These are phyloP conservation scores for Mesodorylaimus sp. DNA, from an alignment of 2,888 invertebrate species.

Conservation along the genomic window DNA sequence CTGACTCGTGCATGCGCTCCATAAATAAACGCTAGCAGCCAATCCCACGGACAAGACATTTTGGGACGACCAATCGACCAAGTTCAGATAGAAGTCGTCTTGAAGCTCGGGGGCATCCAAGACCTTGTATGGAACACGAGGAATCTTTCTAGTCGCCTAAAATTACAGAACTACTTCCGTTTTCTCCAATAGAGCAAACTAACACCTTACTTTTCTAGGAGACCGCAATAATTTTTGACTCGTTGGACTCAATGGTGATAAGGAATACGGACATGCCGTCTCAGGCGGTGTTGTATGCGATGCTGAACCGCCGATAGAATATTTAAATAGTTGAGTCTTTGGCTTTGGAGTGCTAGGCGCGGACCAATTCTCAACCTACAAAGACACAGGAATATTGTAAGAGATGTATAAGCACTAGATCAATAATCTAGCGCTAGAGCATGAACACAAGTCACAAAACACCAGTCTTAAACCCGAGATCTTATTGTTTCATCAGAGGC, in stretches of 20 bases:
- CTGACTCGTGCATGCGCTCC: conserved; percentile 98
- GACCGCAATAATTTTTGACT: conserved; percentile 81
- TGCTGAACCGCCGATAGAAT: conserved; percentile 2
- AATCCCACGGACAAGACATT: conserved; percentile 94
- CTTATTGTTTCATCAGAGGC: too few species aligned
- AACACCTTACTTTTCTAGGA: conserved; percentile 54
- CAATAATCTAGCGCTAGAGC: too few species aligned
- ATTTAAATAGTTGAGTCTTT: too few species aligned
- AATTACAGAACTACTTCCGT: too few species aligned
- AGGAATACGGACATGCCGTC: conserved; percentile 59
- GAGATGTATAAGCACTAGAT: too few species aligned
- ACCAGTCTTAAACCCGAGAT: too few species aligned
- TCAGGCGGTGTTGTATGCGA: conserved; percentile 30
- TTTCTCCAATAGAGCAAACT: conserved; percentile 6
- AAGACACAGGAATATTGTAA: too few species aligned
- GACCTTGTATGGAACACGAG: conserved; percentile 92
- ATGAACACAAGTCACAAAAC: too few species aligned
- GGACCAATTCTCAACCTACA: too few species aligned
- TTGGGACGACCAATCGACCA: conserved; percentile 97
- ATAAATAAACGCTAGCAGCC: conserved; percentile 89
- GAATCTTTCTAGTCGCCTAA: conserved; percentile 81
- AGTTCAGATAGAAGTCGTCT: conserved; percentile 95
- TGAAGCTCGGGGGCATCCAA: conserved; percentile 87
- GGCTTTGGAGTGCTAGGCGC: too few species aligned
- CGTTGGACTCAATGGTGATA: conserved; percentile 84